phyloP scores from a whole-genome alignment of 2,888 invertebrate genomes.

The Lasioglossum villosulum region DNA sequence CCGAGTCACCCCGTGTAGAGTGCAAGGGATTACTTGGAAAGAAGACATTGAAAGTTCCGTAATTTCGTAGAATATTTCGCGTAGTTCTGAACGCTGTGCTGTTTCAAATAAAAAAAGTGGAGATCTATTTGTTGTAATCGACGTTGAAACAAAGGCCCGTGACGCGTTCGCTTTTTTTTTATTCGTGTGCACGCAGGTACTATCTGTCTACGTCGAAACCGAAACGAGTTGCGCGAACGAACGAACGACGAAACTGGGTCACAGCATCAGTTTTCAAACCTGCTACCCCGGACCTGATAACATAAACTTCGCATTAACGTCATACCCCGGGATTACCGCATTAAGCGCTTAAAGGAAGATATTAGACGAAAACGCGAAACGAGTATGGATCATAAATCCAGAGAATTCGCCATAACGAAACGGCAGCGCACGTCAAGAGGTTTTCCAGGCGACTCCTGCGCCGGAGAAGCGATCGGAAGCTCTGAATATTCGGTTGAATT shows the following conservation, averaged over 20 bases:
- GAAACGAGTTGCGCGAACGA: slow-evolving; percentile 43
- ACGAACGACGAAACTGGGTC: slow-evolving; percentile 47
- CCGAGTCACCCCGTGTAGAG: not conserved
- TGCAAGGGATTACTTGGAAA: not conserved
- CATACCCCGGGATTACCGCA: not conserved
- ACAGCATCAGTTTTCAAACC: slow-evolving; percentile 54
- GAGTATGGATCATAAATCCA: not conserved
- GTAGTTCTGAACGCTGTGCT: not conserved
- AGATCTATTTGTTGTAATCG: slow-evolving; percentile 5
- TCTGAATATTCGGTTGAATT: slow-evolving; percentile 6
- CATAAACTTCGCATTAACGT: slow-evolving; percentile 44
- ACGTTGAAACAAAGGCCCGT: not conserved
- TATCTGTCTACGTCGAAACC: slow-evolving; percentile 33
- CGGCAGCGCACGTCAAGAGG: not conserved
- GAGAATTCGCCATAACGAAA: slow-evolving; percentile 17
- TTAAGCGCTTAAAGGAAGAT: slow-evolving; percentile 21
- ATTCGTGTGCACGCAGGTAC: slow-evolving; percentile 3
- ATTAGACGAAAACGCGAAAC: not conserved
- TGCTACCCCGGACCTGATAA: slow-evolving; percentile 28
- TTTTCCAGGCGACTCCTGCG: not conserved
- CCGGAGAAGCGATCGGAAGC: not conserved
- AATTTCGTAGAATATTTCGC: not conserved
- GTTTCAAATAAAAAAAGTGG: not conserved
- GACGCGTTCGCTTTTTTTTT: slow-evolving; percentile 31
- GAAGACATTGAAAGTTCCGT: not conserved